A percentile compares a stretch with the other conserved stretches of the same genome.
These are phyloP conservation scores for Tachypleus tridentatus DNA, from an alignment of 1,140 invertebrate species.

Conservation along the genomic window DNA sequence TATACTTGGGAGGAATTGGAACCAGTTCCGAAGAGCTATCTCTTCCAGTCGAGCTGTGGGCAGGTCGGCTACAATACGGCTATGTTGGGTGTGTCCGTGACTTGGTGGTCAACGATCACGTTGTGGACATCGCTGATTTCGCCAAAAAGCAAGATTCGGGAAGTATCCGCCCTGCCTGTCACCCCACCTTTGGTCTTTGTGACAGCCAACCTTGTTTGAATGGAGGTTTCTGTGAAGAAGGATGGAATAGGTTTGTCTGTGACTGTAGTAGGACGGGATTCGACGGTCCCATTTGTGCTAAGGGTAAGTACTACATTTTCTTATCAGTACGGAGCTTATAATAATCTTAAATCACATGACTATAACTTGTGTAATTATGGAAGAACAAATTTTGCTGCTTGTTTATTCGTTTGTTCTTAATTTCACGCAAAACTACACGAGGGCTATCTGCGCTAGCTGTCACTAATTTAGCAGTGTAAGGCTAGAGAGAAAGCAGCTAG, in stretches of 20 bases:
- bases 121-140: conserved; percentile 76
- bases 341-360: no score
- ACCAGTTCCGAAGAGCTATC: conserved; percentile 36
- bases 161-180: conserved; percentile 74
- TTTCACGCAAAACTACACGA: no score
- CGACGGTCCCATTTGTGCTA: conserved; percentile 79
- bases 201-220: conserved; percentile 77
- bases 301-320: conserved; percentile 42
- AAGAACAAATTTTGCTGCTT: no score
- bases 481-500: no score
- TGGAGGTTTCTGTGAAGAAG: conserved; percentile 74
- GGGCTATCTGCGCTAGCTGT: no score
- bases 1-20: conserved; percentile 80
- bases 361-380: no score
- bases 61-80: conserved; percentile 70
- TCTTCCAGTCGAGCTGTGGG: conserved; percentile 79
- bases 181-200: conserved; percentile 60
- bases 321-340: no score
- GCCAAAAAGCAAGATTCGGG: conserved; percentile 81
- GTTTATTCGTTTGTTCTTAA: no score
- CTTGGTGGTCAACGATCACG: conserved; percentile 76
- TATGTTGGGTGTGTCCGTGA: conserved; percentile 93
- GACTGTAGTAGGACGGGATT: conserved; percentile 84
- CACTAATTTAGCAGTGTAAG: no score
- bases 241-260: conserved; percentile 92